phyloP scores from a whole-genome alignment of 2,113 vertebrate species.

The Struthidea cinerea region DNA sequence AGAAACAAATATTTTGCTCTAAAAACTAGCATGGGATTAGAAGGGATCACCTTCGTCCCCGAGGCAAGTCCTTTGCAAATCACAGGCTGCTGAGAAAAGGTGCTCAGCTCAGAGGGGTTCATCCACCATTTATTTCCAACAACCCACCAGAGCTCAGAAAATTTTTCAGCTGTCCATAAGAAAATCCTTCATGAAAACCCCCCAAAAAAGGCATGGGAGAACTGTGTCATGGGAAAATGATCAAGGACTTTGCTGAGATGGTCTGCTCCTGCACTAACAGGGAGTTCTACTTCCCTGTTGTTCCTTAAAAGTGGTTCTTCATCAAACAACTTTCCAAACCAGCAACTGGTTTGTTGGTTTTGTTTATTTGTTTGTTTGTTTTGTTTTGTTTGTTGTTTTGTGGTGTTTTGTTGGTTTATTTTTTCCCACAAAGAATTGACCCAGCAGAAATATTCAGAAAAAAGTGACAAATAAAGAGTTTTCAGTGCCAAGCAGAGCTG shows the following conservation, averaged over 20 bases:
- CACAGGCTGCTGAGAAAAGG: background rate
- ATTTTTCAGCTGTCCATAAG: background rate
- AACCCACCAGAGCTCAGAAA: background rate
- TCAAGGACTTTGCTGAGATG: background rate
- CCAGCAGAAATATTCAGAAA: background rate
- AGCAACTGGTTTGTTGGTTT: background rate
- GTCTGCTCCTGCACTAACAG: background rate
- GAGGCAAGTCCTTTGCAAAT: background rate
- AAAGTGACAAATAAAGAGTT: background rate
- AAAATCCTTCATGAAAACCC: background rate
- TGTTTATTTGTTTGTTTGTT: background rate
- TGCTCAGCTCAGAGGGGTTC: background rate
- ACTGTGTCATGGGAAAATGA: background rate
- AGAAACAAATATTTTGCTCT: background rate
- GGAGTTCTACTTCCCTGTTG: background rate
- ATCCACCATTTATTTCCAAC: background rate
- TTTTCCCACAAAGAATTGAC: background rate
- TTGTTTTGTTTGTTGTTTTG: background rate
- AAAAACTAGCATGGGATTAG: background rate
- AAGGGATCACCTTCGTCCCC: background rate
- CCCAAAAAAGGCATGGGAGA: background rate
- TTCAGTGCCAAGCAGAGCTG: background rate
- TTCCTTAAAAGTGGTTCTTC: background rate
- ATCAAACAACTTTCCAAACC: background rate
- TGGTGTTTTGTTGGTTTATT: background rate